Base-by-base conservation (phyloP, 2,888 invertebrate species). In the Gryllus longicercus region DNA sequence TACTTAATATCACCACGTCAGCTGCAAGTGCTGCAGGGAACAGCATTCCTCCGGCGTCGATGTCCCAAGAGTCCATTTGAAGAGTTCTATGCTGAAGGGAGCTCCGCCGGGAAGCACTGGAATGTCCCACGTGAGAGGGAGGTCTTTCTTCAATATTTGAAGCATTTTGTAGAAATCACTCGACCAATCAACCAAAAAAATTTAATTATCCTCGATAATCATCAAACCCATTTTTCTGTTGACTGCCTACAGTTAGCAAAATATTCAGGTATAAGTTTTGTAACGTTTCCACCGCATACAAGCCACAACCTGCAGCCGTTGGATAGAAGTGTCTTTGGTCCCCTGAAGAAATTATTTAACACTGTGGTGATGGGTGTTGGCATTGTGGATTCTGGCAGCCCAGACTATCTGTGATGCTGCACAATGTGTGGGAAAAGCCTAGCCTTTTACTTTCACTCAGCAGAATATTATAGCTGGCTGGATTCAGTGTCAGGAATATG, bases 91-190 rank as follows among this genome's bases (percentile, higher is more conserved):
- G 74, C 25, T 83, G 12, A 77, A 79, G 2, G 79, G 80, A 76
- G 82, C 82, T 12, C 83, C 82, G 38, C 75, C 81, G 50, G 84
- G 83, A 75, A 80, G 82, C 12, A 75, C 78, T 38, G 83, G 83
- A 18, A 79, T 79, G 51, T 82, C 82, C 4, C 83, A 83, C 74
- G 76, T 77, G 11, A 81, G 82, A 76, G 85, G 86, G 11, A 85
- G 85, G 85, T 85, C 84, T 83, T 85, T 81, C 51, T 81, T 8
- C 25, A 80, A 63, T 80, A 81, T 81, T 80, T 82, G 14, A 12
- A 50, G 5, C 82, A 82, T 79, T 83, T 83, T 75, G 79, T 82
- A 21, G 21, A 50, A 23, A 50, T 50, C 75, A 21, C 51, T 75
- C 16, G 23, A 18, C 49, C 74, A n/a, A 75, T 14, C 23, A 74